phyloP scores from a whole-genome alignment of 1,140 invertebrate genomes.

The Leptinotarsa undecemlineata region DNA sequence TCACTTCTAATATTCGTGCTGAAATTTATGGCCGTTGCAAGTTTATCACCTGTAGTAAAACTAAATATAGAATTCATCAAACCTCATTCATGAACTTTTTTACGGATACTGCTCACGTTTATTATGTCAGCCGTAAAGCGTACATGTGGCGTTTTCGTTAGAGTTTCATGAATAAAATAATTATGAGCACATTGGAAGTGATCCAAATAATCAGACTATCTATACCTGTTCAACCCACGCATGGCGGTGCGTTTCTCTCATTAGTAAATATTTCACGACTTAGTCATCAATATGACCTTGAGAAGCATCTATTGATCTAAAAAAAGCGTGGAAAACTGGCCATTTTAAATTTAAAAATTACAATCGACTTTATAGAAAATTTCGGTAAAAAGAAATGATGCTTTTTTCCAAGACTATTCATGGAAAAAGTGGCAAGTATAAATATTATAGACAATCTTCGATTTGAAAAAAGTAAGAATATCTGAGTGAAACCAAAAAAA shows the following conservation, averaged over 20 bases:
- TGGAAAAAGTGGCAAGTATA: no score
- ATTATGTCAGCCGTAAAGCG: background rate
- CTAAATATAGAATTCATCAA: background rate
- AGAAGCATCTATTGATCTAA: no score
- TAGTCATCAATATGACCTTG: no score
- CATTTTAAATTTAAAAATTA: no score
- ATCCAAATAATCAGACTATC: background rate
- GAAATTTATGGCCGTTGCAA: background rate
- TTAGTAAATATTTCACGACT: no score
- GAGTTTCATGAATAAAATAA: conserved; percentile 6
- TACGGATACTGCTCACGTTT: background rate
- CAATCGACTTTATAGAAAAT: no score
- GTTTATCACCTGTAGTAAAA: background rate
- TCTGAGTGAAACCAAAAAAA: no score
- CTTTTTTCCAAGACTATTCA: no score
- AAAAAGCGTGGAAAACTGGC: no score
- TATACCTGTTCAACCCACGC: background rate
- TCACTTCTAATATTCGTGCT: background rate
- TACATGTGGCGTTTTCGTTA: background rate
- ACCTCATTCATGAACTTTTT: conserved; percentile 4
- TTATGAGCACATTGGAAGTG: background rate
- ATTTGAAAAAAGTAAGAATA: no score
- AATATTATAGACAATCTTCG: no score
- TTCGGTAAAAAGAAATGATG: no score
- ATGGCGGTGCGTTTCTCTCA: background rate